Base-by-base conservation (phyloP, 2,113 vertebrate genomes). In the Chloropsis hardwickii region DNA sequence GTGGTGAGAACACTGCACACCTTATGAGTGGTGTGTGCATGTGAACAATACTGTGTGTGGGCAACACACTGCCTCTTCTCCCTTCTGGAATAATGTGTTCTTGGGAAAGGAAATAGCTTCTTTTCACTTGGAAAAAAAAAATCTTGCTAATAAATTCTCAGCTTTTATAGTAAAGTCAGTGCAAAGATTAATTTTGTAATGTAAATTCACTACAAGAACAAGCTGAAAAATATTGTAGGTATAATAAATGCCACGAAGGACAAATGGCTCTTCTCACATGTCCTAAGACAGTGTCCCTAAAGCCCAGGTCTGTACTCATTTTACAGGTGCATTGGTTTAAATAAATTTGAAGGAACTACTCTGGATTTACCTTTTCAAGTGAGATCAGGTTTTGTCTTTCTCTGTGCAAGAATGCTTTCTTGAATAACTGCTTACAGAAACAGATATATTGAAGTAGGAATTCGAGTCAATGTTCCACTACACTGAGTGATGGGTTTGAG, bases 21-120 rank as follows among this genome's bases (percentile, higher is more conserved):
- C 93, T 83, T 35, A 22, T 40, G 73, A 72, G 37, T 57, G 79
- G 74, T 70, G 57, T 42, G 31, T 47, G 86, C 81, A 74, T 35
- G 88, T 79, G 57, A 92, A 85, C 94, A 95, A 96, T 96, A 88
- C 93, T 94, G 94, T 96, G 92, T 88, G 94, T 94, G 91, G 95
- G 86, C 94, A 96, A 72, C 73, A 33, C 72, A 65, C 90, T 91
- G 94, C 88, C 88, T 95, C 93, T 90, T 90, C 87, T 94, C 53
- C 93, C 91, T 97, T 96, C 94, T 94, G 90, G 90, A 92, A 95
- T 87, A 81, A 81, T 21, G 62, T 89, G 88, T 87, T 89, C 88
- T 88, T 89, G 78, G 94, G 70, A 92, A 92, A 86, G 57, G 81
- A 94, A 96, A 92, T 57, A 91, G 84, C 91, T 96, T 56, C 69